Conservation (phyloP, 2,797 vertebrate genomes). For the Nannoperca australis region DNA sequence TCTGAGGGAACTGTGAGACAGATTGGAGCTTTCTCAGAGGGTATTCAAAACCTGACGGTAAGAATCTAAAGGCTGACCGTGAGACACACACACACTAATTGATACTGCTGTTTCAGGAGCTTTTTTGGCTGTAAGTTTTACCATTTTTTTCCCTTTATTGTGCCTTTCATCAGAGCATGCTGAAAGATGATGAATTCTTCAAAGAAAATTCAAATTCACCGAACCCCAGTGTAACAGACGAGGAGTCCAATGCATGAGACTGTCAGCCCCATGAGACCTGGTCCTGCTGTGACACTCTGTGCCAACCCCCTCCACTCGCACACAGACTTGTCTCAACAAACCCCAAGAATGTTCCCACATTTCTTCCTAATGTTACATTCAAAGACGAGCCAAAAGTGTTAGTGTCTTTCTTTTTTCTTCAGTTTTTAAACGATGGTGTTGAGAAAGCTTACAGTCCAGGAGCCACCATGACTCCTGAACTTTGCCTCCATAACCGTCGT, state of each 20-base stretch:
- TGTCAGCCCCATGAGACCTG: slow-evolving; percentile 39
- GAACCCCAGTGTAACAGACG: slow-evolving; percentile 91
- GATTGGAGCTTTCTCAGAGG: slow-evolving; percentile 97
- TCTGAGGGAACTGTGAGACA: slow-evolving; percentile 98
- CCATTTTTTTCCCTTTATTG: not conserved
- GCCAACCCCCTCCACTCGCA: slow-evolving; percentile 61
- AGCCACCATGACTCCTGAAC: slow-evolving; percentile 58
- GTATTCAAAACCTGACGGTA: slow-evolving; percentile 98
- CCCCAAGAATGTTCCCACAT: slow-evolving; percentile 33
- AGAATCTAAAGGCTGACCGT: slow-evolving; percentile 34
- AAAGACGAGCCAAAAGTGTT: slow-evolving; percentile 71
- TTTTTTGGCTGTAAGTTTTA: too few relatives aligned
- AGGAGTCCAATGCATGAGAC: slow-evolving; percentile 93
- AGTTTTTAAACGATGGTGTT: slow-evolving; percentile 19
- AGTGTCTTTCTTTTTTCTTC: slow-evolving; percentile 12
- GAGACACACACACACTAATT: not conserved
- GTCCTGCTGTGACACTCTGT: slow-evolving; percentile 76
- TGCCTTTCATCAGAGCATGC: slow-evolving; percentile 89
- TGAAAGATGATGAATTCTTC: slow-evolving; percentile 98
- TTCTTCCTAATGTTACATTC: slow-evolving; percentile 50
- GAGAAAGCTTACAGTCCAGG: slow-evolving; percentile 36
- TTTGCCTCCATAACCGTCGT: slow-evolving; percentile 42
- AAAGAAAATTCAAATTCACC: slow-evolving; percentile 91
- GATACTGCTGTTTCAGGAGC: not conserved
- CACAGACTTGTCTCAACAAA: slow-evolving; percentile 46